These are phyloP conservation scores for Sinelater perroti DNA, from an alignment of 2,888 invertebrate species.

Conservation along the genomic window DNA sequence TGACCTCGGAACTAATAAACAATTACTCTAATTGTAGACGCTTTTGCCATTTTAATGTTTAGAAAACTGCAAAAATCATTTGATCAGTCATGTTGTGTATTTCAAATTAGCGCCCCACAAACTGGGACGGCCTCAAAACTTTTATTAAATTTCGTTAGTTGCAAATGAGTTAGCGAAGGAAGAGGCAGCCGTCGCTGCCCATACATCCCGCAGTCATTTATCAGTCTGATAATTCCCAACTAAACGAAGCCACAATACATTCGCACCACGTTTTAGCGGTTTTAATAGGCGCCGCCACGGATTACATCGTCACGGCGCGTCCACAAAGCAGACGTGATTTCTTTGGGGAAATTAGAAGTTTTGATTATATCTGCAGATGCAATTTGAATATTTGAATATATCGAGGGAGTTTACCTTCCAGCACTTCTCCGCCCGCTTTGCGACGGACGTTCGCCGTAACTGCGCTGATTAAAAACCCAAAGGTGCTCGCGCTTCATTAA, in stretches of 20 bases:
- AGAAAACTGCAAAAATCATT: too few species aligned
- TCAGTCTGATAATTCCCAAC: not conserved
- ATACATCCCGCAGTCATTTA: not conserved
- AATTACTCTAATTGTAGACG: too few species aligned
- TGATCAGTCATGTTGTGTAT: too few species aligned
- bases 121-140: too few species aligned
- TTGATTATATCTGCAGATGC: conserved; percentile 54
- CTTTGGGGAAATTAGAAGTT: conserved; percentile 62
- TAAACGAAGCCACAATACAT: conserved; percentile 1
- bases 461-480: not conserved
- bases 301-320: conserved; percentile 23
- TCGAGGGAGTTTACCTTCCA: conserved; percentile 52
- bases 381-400: conserved; percentile 54
- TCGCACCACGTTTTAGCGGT: conserved; percentile 28
- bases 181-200: too few species aligned
- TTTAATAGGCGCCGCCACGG: conserved; percentile 26
- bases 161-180: too few species aligned
- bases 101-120: too few species aligned
- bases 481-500: not conserved
- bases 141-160: too few species aligned
- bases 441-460: conserved; percentile 38
- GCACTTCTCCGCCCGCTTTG: conserved; percentile 52
- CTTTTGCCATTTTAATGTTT: too few species aligned
- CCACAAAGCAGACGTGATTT: conserved; percentile 52
- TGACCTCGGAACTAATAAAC: too few species aligned